Evolutionary conservation across 2,888 invertebrate species (phyloP).

Genomic region (Diabrotica balteata): DNA sequence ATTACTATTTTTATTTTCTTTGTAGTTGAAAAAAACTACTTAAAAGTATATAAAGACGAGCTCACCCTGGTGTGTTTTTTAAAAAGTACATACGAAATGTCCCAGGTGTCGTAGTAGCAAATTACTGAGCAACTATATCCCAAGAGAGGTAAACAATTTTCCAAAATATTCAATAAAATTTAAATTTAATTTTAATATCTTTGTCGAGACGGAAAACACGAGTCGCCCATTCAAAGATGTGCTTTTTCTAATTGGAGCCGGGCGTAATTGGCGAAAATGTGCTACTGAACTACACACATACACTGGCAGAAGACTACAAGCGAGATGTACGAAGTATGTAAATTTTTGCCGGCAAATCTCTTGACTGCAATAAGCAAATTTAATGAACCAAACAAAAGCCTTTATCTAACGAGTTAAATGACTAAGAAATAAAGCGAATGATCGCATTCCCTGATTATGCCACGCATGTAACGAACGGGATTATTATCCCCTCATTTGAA

Average conservation of each 20-base stretch:
- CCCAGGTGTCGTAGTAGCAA: no score
- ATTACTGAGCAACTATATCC: no score
- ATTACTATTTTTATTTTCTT: no score
- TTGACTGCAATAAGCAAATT: constrained; percentile 34
- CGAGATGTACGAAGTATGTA: constrained; percentile 10
- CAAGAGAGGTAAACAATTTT: no score
- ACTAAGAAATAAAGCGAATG: constrained; percentile 39
- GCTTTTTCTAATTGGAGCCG: background rate
- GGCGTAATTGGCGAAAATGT: background rate
- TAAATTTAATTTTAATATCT: no score
- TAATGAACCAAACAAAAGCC: constrained; percentile 38
- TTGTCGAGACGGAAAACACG: no score
- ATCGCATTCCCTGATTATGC: constrained; percentile 35
- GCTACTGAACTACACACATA: background rate
- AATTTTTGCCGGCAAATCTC: constrained; percentile 21
- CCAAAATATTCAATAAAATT: no score
- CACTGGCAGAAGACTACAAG: background rate
- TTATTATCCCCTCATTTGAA: constrained; percentile 30
- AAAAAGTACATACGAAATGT: no score
- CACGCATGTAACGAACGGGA: constrained; percentile 34
- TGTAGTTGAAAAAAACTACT: no score
- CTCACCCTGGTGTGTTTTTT: no score
- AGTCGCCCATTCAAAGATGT: no score
- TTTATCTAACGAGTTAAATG: constrained; percentile 36
- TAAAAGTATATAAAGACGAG: no score